These are phyloP conservation scores for Podarcis muralis DNA, from an alignment of 2,113 vertebrate species.

Conservation along the genomic window DNA sequence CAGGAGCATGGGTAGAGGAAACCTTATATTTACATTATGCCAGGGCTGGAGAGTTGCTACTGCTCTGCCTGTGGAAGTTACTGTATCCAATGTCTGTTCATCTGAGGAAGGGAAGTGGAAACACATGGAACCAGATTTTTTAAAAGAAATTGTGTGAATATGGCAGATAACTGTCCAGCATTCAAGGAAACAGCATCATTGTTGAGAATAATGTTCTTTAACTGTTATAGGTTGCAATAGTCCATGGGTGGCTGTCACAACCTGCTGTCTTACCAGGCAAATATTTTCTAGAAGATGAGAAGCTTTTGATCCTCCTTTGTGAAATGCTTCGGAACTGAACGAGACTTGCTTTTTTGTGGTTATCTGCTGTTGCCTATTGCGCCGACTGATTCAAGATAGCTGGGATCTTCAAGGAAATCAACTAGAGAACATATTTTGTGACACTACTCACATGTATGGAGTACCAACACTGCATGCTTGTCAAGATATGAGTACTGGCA, in stretches of 20 bases:
- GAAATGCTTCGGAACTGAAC: not conserved
- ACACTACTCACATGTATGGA: too few relatives aligned
- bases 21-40: too few relatives aligned
- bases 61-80: too few relatives aligned
- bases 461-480: too few relatives aligned
- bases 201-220: not conserved
- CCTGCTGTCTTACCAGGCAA: not conserved
- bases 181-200: not conserved
- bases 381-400: constrained; percentile 25
- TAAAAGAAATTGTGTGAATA: not conserved
- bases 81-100: too few relatives aligned
- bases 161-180: not conserved
- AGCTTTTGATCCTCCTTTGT: not conserved
- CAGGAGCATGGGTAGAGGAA: too few relatives aligned
- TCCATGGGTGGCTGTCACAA: too few relatives aligned
- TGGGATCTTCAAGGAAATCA: constrained; percentile 44
- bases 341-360: not conserved
- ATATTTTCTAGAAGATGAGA: not conserved
- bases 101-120: not conserved
- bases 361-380: not conserved
- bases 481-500: too few relatives aligned
- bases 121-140: not conserved
- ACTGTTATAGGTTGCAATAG: not conserved
- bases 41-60: too few relatives aligned
- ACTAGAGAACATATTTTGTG: too few relatives aligned